A percentile compares a stretch with the other conserved stretches of the same genome.
Evolutionary conservation across 2,797 vertebrate species (phyloP).

Genomic region (Brachymystax lenok): DNA sequence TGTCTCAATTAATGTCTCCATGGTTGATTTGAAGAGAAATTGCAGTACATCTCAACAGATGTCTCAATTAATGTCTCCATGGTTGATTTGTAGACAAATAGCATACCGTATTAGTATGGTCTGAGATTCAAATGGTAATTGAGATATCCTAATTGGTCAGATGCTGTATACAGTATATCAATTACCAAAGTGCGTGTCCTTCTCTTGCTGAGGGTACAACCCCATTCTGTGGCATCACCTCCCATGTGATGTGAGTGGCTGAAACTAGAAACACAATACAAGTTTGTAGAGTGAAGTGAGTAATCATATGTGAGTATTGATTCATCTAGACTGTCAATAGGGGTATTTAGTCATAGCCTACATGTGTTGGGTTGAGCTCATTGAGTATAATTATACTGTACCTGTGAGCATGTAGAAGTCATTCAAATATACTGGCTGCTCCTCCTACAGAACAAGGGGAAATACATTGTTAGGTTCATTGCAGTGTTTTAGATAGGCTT

Average conservation of each 20-base stretch:
- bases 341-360: background rate
- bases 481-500: background rate
- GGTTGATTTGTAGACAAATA: background rate
- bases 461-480: background rate
- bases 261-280: constrained; percentile 57
- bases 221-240: constrained; percentile 75
- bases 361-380: background rate
- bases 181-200: constrained; percentile 76
- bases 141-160: too few species aligned
- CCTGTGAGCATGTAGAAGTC: constrained; percentile 86
- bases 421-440: constrained; percentile 67
- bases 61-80: background rate
- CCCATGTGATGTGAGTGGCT: constrained; percentile 66
- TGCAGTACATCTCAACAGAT: background rate
- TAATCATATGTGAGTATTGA: background rate
- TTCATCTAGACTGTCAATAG: background rate
- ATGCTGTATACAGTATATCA: background rate
- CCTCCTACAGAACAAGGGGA: constrained; percentile 55
- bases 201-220: constrained; percentile 68
- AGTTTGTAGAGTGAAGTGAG: background rate
- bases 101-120: background rate
- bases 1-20: background rate
- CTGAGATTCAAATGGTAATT: background rate
- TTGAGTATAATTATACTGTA: constrained; percentile 39
- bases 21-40: background rate